These are phyloP conservation scores for Ephialtes manifestator DNA, from an alignment of 2,888 invertebrate genomes.

Conservation along the genomic window DNA sequence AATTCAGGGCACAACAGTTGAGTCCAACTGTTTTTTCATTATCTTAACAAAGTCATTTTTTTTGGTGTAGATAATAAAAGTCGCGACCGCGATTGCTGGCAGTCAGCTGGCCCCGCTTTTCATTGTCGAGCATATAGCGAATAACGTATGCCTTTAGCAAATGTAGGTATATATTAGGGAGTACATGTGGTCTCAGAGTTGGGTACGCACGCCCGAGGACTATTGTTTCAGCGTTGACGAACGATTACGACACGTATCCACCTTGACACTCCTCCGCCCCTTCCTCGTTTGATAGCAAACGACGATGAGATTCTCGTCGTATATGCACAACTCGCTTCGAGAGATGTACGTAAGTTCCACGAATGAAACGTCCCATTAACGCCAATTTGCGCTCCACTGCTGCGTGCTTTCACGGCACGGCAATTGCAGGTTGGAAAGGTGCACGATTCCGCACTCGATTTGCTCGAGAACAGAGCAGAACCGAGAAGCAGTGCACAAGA, in stretches of 20 bases:
- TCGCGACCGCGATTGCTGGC: too few species aligned
- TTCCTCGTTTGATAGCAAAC: slow-evolving; percentile 40
- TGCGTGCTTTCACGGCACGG: slow-evolving; percentile 32
- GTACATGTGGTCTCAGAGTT: slow-evolving; percentile 1
- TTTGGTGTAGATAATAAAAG: too few species aligned
- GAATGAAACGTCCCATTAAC: slow-evolving; percentile 69
- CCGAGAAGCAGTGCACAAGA: slow-evolving; percentile 29
- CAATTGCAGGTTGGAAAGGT: slow-evolving; percentile 65
- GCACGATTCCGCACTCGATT: slow-evolving; percentile 38
- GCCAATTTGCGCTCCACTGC: slow-evolving; percentile 65
- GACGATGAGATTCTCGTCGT: slow-evolving; percentile 19
- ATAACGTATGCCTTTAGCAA: slow-evolving; percentile 4
- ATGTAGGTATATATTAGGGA: slow-evolving; percentile 10
- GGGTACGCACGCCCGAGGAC: slow-evolving; percentile 50
- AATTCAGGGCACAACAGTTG: too few species aligned
- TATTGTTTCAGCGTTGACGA: slow-evolving; percentile 63
- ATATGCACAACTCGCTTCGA: slow-evolving; percentile 22
- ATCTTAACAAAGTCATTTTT: too few species aligned
- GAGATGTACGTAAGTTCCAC: slow-evolving; percentile 60
- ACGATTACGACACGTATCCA: slow-evolving; percentile 56
- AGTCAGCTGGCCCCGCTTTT: too few species aligned
- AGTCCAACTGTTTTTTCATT: too few species aligned
- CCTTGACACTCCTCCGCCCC: slow-evolving; percentile 33
- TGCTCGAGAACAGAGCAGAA: slow-evolving; percentile 39
- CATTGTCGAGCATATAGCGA: too few species aligned